Evolutionary conservation across 2,888 invertebrate species (phyloP).

Genomic region (Eupelmus urozonus): DNA sequence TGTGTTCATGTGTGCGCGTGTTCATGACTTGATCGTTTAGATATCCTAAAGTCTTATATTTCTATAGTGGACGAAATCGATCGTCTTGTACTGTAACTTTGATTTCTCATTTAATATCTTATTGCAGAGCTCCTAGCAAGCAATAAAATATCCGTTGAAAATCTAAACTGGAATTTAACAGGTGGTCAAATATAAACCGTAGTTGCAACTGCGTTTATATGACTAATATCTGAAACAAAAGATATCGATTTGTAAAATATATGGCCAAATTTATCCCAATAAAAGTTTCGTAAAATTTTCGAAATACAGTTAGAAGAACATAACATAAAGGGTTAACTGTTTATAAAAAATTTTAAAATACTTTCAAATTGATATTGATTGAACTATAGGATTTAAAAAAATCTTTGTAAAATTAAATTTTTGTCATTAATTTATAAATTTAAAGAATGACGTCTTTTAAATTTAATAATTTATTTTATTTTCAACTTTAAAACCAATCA

Average conservation of each 20-base stretch:
- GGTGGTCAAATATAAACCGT: not conserved
- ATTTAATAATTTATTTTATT: too few species aligned
- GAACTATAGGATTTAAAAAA: too few species aligned
- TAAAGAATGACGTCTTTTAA: too few species aligned
- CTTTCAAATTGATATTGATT: too few species aligned
- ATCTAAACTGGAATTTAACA: not conserved
- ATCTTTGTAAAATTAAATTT: slow-evolving; percentile 41
- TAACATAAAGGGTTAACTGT: too few species aligned
- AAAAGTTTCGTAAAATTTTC: not conserved
- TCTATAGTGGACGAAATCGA: not conserved
- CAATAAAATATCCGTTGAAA: not conserved
- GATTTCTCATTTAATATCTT: not conserved
- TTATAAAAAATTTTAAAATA: too few species aligned
- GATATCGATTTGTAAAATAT: not conserved
- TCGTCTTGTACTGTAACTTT: not conserved
- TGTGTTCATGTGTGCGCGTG: not conserved
- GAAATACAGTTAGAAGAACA: not conserved
- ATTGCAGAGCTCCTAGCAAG: not conserved
- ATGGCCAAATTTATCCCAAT: not conserved
- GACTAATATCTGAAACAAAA: slow-evolving; percentile 6
- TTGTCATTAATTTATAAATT: too few species aligned
- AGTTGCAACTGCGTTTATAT: not conserved
- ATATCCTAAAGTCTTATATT: not conserved
- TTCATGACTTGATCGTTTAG: not conserved
- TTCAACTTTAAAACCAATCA: too few species aligned